Evolutionary conservation across 2,113 vertebrate genomes (phyloP).

Genomic region (Motacilla tschutschensis): DNA sequence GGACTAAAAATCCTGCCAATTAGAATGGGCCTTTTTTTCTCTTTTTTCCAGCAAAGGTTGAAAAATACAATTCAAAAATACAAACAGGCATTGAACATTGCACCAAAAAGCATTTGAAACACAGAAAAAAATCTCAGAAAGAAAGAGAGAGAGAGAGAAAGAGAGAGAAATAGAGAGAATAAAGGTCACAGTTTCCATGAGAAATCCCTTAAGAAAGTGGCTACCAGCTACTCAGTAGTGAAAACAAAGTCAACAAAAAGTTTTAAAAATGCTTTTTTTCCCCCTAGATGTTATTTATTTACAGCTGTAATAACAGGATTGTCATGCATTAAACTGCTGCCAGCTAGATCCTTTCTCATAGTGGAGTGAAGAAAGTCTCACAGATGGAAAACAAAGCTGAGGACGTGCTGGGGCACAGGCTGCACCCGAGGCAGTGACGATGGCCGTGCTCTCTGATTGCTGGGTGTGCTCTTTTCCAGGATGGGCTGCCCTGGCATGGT

Average conservation of each 20-base stretch:
- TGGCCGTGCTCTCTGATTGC: neutral
- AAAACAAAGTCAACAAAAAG: conserved; percentile 46
- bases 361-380: conserved; percentile 25
- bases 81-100: conserved; percentile 74
- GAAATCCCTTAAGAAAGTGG: conserved; percentile 66
- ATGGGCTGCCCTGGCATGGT: neutral
- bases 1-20: conserved; percentile 44
- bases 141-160: neutral
- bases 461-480: neutral
- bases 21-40: neutral
- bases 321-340: conserved; percentile 73
- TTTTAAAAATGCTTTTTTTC: neutral
- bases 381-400: conserved; percentile 17
- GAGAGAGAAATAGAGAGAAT: conserved; percentile 4
- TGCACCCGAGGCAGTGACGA: neutral
- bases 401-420: neutral
- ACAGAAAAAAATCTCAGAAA: conserved; percentile 53
- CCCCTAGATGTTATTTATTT: conserved; percentile 60
- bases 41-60: conserved; percentile 38
- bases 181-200: conserved; percentile 70
- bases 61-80: conserved; percentile 70
- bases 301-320: conserved; percentile 70
- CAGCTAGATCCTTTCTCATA: conserved; percentile 25
- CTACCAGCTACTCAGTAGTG: conserved; percentile 52
- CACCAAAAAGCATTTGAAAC: conserved; percentile 73